Evolutionary conservation across 2,797 vertebrate species (phyloP).

Genomic region (Steatocranus sp.): DNA sequence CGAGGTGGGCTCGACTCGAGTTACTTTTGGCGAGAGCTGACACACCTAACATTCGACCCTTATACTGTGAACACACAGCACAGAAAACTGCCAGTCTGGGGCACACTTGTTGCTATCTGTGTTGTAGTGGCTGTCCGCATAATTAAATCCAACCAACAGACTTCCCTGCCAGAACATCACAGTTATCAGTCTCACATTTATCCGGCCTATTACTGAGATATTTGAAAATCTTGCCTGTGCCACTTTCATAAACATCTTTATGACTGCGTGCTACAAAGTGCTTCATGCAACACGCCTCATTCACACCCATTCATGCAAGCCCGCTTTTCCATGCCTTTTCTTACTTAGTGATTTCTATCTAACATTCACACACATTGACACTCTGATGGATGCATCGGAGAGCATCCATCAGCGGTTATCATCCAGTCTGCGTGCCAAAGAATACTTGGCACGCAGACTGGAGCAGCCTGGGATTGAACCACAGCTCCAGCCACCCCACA

Average conservation of each 20-base stretch:
- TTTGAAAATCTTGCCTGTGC: background rate
- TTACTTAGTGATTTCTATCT: background rate
- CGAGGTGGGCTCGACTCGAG: fast-evolving
- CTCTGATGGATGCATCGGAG: background rate
- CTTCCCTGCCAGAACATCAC: background rate
- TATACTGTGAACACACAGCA: background rate
- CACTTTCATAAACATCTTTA: background rate
- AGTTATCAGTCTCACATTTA: background rate
- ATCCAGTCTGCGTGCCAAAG: background rate
- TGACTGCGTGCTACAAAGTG: background rate
- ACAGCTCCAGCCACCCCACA: background rate
- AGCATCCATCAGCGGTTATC: background rate
- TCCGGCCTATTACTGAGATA: background rate
- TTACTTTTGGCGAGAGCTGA: background rate
- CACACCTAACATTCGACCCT: background rate
- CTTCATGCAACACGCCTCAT: background rate
- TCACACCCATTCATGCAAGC: background rate
- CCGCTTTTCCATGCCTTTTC: background rate
- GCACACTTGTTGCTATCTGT: background rate
- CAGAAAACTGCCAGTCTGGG: background rate
- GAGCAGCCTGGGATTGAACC: background rate
- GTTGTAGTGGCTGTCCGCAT: background rate
- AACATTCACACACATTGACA: background rate
- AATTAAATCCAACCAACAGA: background rate
- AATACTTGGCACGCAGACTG: background rate